Conservation (phyloP, 2,797 vertebrate genomes). For the Eulemur coronatus region DNA sequence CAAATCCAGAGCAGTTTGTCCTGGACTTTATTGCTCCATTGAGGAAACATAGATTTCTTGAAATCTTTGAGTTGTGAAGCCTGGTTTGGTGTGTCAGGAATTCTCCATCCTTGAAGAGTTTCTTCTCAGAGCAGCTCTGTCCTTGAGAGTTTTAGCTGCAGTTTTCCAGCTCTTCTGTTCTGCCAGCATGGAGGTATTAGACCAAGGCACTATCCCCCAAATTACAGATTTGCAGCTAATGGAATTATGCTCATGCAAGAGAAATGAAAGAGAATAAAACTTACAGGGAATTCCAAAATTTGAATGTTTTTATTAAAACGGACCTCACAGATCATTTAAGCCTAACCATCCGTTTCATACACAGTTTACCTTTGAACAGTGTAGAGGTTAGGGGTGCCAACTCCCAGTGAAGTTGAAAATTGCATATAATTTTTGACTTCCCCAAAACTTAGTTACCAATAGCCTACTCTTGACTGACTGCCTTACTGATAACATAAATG, state of each 20-base stretch:
- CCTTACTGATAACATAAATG: not conserved
- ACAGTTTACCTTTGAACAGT: not conserved
- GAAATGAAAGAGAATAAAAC: not conserved
- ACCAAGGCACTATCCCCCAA: not conserved
- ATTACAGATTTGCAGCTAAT: not conserved
- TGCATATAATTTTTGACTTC: not conserved
- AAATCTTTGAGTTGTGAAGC: not conserved
- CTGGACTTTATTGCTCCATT: not conserved
- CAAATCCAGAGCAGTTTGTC: not conserved
- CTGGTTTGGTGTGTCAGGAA: not conserved
- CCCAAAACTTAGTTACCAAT: not conserved
- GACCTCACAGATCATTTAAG: not conserved
- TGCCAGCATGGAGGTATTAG: not conserved
- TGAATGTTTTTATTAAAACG: not conserved
- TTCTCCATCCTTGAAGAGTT: not conserved
- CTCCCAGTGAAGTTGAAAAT: not conserved
- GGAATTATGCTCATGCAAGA: not conserved
- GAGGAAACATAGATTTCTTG: not conserved
- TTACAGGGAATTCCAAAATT: not conserved
- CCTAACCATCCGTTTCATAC: not conserved
- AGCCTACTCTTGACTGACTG: not conserved
- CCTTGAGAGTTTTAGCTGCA: not conserved
- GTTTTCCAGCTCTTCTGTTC: not conserved
- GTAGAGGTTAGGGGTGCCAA: not conserved
- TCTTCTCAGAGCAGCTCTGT: not conserved